Conservation (phyloP, 2,113 vertebrate genomes). For the Herpailurus yagouaroundi region DNA sequence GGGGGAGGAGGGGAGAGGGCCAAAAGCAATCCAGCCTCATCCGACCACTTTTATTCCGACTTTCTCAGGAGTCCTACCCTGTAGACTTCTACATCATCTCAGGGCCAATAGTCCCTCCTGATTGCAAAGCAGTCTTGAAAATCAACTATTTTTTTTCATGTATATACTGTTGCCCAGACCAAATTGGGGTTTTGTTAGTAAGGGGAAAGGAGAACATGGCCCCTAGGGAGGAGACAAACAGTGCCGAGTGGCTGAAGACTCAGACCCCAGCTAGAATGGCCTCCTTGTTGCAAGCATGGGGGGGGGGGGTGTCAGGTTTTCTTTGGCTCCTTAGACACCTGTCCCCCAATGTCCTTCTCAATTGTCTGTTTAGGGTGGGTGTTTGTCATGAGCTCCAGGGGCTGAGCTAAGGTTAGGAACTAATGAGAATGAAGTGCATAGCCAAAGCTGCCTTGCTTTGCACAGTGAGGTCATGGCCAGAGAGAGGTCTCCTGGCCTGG, state of each 20-base stretch:
- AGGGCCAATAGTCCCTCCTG: neutral
- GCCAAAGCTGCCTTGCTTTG: neutral
- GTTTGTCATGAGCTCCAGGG: neutral
- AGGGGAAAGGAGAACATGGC: neutral
- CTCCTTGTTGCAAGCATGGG: neutral
- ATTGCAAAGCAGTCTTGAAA: neutral
- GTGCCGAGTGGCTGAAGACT: neutral
- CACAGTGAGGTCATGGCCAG: neutral
- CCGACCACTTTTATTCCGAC: neutral
- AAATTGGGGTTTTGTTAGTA: neutral
- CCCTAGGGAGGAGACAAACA: neutral
- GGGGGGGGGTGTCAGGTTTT: neutral
- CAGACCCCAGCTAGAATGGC: no score
- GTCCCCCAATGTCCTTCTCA: neutral
- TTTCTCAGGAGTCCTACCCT: neutral
- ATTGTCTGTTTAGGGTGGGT: neutral
- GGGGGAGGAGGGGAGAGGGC: neutral
- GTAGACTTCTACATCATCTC: neutral
- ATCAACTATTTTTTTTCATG: neutral
- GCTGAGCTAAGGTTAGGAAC: neutral
- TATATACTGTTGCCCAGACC: neutral
- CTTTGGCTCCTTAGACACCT: neutral
- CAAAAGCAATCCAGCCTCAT: neutral
- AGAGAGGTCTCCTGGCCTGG: neutral
- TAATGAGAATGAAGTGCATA: neutral